Base-by-base conservation (phyloP, 2,888 invertebrate species). In the Sisyra terminalis region DNA sequence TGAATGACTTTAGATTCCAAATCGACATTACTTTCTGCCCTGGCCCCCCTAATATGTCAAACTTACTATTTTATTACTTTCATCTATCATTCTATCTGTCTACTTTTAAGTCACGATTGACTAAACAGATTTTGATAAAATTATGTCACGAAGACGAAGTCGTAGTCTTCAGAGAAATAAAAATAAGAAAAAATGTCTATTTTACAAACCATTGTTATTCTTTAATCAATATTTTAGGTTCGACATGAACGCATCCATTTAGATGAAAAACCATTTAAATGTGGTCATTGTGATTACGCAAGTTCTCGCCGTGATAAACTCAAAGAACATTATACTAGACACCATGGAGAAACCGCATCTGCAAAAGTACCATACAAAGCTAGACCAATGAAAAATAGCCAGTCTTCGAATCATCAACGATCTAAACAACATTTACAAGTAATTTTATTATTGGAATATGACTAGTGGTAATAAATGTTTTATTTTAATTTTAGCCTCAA, bases 191-290 rank as follows among this genome's bases (percentile, higher is more conserved):
- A 13, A 32, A 32, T 6, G 9, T 6, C 3, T 13, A 32, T 32
- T 32, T 13, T 32, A 29, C 24, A 24, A 24, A 24, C 30, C 10
- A 10, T 8, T 9, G 30, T 10, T 13, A 14, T 32, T 14, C 14
- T 38, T 37, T 15, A 17, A 11, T 38, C n/a, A n/a, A n/a, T n/a
- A n/a, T n/a, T n/a, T n/a, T n/a, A 38, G 38, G 38, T 74, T 9
- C 63, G 79, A 2, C 79, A 79, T 54, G 73, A 76, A 54, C 59
- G 74, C 34, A 74, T 76, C 41, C 79, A 79, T 57, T 57, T 71
- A 35, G 66, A 69, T 48, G 75, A 73, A 46, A 73, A 74, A 50
- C 73, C 75, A 1, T 74, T 72, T 57, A 73, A 72, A 50, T 77
- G 77, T 54, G 64, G 66, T 10, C 64, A 69, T 46, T 78, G 78